These are phyloP conservation scores for Drosophila barbarae DNA, from an alignment of 2,888 invertebrate genomes.

Conservation along the genomic window DNA sequence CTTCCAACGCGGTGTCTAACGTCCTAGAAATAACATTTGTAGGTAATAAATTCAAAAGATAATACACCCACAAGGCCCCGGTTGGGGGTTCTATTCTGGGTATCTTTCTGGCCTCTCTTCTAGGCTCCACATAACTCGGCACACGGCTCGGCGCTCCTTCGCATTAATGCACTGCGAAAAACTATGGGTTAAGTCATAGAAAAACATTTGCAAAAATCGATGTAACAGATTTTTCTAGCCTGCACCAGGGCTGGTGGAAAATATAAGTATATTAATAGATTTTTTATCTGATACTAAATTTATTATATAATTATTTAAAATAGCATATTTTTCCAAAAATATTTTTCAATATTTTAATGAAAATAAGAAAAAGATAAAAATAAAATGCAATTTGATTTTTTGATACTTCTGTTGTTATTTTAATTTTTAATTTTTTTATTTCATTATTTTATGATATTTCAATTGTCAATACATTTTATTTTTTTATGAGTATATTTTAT, in stretches of 20 bases:
- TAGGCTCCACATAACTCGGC: constrained; percentile 54
- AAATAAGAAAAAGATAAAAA: too few species aligned
- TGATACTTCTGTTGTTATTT: too few species aligned
- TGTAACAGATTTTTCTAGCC: neutral
- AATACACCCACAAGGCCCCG: constrained; percentile 65
- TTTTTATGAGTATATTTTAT: too few species aligned
- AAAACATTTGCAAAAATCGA: neutral
- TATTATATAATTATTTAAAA: neutral
- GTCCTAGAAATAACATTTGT: constrained; percentile 75
- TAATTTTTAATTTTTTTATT: too few species aligned
- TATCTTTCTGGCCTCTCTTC: constrained; percentile 24
- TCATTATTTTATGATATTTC: too few species aligned
- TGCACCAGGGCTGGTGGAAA: too few species aligned
- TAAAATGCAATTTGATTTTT: too few species aligned
- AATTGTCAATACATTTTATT: too few species aligned
- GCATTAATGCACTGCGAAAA: constrained; percentile 2
- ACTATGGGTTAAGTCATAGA: neutral
- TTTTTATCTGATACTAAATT: neutral
- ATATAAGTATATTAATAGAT: too few species aligned
- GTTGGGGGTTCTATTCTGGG: constrained; percentile 27
- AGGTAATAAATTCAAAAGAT: constrained; percentile 73
- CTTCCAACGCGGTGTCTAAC: constrained; percentile 59
- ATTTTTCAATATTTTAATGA: too few species aligned
- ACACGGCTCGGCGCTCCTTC: constrained; percentile 29
- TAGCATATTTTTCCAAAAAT: too few species aligned